Base-by-base conservation (phyloP, 1,140 invertebrate genomes). In the Brachionus plicatilis region DNA sequence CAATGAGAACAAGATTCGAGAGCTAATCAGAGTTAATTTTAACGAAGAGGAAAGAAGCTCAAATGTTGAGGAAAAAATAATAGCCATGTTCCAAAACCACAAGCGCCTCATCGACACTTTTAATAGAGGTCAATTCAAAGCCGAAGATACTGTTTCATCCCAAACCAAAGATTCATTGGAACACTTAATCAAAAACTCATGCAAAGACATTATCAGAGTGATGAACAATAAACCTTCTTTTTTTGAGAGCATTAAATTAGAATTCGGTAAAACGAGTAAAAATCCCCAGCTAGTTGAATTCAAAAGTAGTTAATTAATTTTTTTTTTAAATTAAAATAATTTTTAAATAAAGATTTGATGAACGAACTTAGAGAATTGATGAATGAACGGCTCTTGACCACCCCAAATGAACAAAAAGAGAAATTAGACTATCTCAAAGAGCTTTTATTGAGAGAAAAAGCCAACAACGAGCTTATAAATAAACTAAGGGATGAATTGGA, bases 361-460 rank as follows among this genome's bases (percentile, higher is more conserved):
- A 60, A 84, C 11, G 82, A 70, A 43, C 41, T 84, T 20, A 84
- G 70, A 56, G 66, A 45, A 43, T 17, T 70, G 20, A 43, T 84
- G 43, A 72, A 84, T 14, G 82, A 84, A 75, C 20, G 82, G 5
- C 37, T 84, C n/a, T 53, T 72, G 14, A 84, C 82, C 17, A 84
- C 82, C 1, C 82, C 82, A 3, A 53, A 68, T 84, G 82, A 84
- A 56, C 60, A 84, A 37, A 50, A 29, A 56, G 82, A 84, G 17
- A 68, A 75, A 84, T 29, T 72, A 2, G 82, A 84, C n/a, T 84
- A 70, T 24, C 29, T 84, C 14, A 84, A 75, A 70, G 82, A 84
- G 14, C 24, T 84, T 45, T 43, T 70, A 20, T 45, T 70, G 9
- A 84, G 66, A 60, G 82, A 84, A 70, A 70, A 70, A 47, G 20